Evolutionary conservation across 2,797 vertebrate genomes (phyloP).

Genomic region (Rallus crepitans): DNA sequence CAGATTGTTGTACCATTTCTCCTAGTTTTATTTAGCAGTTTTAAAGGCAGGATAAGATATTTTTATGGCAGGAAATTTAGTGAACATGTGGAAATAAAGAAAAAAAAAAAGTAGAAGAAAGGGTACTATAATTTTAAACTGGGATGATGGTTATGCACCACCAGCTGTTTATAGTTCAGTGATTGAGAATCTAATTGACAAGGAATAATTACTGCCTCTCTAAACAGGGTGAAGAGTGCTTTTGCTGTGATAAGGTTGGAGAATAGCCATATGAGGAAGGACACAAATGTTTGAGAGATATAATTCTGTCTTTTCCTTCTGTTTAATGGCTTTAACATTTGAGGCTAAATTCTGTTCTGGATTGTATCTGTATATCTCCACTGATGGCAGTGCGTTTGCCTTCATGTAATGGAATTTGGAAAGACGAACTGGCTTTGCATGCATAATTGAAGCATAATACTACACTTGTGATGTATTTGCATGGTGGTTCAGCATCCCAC

Average conservation of each 20-base stretch:
- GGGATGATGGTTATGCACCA: not conserved
- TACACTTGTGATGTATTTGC: not conserved
- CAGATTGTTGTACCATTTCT: not conserved
- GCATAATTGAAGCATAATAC: not conserved
- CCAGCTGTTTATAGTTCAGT: slow-evolving; percentile 54
- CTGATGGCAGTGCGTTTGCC: not conserved
- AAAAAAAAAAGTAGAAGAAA: not conserved
- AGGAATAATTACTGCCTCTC: slow-evolving; percentile 20
- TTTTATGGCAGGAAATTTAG: slow-evolving; percentile 41
- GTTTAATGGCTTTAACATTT: slow-evolving; percentile 20
- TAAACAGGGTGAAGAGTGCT: not conserved
- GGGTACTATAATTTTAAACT: slow-evolving; percentile 39
- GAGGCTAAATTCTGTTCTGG: not conserved
- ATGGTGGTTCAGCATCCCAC: not conserved
- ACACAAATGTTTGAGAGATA: not conserved
- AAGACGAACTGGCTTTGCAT: not conserved
- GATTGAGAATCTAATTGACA: slow-evolving; percentile 40
- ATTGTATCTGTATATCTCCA: not conserved
- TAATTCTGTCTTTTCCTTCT: not conserved
- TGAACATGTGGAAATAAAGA: slow-evolving; percentile 42
- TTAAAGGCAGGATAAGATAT: slow-evolving; percentile 31
- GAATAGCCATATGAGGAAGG: not conserved
- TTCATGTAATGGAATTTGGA: not conserved
- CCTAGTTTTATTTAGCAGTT: slow-evolving; percentile 31
- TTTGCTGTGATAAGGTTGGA: not conserved